Percentiles rank a stretch among this genome's conserved stretches.
Evolutionary conservation across 1,140 invertebrate species (phyloP).

Genomic region (Solenopsis fugax): DNA sequence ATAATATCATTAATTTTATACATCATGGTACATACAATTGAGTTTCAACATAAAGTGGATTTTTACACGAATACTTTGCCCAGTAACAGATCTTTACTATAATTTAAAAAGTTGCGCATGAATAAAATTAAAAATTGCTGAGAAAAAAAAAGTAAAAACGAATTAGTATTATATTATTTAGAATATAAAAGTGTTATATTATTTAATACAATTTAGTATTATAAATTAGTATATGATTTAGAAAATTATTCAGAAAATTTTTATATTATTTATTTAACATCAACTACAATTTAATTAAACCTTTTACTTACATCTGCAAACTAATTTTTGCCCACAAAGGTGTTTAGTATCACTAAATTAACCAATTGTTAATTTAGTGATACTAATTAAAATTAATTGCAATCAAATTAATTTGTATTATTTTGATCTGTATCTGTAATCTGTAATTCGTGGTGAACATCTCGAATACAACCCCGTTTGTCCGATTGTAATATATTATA

Average conservation of each 20-base stretch:
- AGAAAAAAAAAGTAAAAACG: neutral
- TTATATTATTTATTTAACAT: neutral
- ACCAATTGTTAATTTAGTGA: constrained; percentile 26
- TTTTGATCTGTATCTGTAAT: constrained; percentile 29
- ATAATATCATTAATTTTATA: constrained; percentile 39
- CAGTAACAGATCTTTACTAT: neutral
- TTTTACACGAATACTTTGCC: neutral
- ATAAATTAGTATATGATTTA: no score
- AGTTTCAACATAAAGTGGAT: neutral
- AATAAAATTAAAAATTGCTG: neutral
- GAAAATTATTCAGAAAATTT: no score
- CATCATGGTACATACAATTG: neutral
- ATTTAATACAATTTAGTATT: neutral
- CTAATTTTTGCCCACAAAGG: neutral
- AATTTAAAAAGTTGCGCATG: neutral
- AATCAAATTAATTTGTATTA: constrained; percentile 13
- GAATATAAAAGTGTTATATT: neutral
- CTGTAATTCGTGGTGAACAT: neutral
- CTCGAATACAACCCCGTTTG: neutral
- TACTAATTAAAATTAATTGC: constrained; percentile 25
- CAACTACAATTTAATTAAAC: neutral
- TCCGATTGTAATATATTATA: neutral
- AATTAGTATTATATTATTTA: neutral
- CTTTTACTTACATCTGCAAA: neutral
- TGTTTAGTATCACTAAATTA: no score